Conservation (phyloP, 2,113 vertebrate species). For the Athene cunicularia region DNA sequence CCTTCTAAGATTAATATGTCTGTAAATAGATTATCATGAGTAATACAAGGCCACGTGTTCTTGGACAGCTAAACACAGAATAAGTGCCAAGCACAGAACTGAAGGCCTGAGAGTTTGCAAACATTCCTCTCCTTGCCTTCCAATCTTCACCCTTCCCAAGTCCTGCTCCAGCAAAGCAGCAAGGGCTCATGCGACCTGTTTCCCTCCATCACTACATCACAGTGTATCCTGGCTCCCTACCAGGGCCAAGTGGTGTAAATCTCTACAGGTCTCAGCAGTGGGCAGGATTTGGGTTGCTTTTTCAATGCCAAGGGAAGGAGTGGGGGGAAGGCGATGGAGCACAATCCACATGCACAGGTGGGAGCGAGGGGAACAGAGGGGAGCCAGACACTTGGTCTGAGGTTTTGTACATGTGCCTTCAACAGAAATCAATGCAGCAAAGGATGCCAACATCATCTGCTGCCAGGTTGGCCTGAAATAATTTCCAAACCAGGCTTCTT, state of each 20-base stretch:
- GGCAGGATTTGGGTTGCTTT: neutral
- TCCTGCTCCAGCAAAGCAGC: neutral
- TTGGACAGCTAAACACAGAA: neutral
- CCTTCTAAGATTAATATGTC: neutral
- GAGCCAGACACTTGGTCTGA: neutral
- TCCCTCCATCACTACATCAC: neutral
- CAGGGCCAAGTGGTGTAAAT: neutral
- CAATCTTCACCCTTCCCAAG: neutral
- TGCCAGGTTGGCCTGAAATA: neutral
- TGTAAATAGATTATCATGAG: neutral
- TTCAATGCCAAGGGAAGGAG: neutral
- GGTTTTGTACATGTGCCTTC: neutral
- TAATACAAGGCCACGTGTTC: neutral
- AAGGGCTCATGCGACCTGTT: neutral
- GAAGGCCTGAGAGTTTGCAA: neutral
- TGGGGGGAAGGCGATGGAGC: neutral
- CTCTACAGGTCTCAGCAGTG: neutral
- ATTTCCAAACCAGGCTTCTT: slow-evolving; percentile 2
- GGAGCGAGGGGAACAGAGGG: neutral
- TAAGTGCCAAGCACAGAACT: no score
- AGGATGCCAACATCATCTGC: neutral
- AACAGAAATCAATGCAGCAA: neutral
- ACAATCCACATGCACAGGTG: neutral
- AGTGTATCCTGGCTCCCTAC: neutral
- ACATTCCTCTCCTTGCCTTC: neutral